Conservation (phyloP, 2,113 vertebrate genomes). For the Colossoma macropomum region DNA sequence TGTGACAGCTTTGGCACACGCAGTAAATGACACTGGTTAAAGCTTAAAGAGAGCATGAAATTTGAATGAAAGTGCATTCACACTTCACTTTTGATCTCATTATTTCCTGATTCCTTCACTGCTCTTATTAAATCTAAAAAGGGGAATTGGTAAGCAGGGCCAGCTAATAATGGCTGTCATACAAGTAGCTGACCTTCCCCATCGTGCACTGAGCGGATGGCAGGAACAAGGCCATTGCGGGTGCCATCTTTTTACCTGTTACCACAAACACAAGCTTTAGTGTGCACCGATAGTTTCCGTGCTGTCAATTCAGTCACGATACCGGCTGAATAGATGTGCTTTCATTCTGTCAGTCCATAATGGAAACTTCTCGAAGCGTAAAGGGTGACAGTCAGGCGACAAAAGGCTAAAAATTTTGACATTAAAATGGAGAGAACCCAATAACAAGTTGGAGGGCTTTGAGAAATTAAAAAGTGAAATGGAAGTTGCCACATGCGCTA, state of each 20-base stretch:
- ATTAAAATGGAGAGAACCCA: slow-evolving; percentile 12
- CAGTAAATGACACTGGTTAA: slow-evolving; percentile 3
- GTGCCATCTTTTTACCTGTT: background rate
- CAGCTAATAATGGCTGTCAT: background rate
- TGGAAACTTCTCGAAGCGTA: too few relatives aligned
- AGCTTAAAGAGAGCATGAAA: slow-evolving; percentile 19
- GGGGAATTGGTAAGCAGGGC: background rate
- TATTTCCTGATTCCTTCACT: background rate
- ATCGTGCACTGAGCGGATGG: background rate
- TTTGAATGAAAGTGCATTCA: slow-evolving; percentile 3
- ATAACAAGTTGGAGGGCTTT: slow-evolving; percentile 39
- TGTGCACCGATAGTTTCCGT: background rate
- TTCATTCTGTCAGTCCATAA: background rate
- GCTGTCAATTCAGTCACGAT: background rate
- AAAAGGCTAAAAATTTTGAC: background rate
- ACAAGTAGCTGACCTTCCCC: background rate
- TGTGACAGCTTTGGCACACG: background rate
- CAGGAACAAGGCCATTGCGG: background rate
- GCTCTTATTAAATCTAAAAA: background rate
- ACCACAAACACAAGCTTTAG: background rate
- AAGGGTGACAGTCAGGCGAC: background rate
- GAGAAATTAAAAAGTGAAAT: slow-evolving; percentile 37
- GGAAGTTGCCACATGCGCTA: slow-evolving; percentile 8
- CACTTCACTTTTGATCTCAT: slow-evolving; percentile 10
- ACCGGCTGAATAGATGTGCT: background rate